A percentile compares a stretch with the other conserved stretches of the same genome.
These are phyloP conservation scores for Kryptopterus vitreolus DNA, from an alignment of 2,797 vertebrate genomes.

Conservation along the genomic window DNA sequence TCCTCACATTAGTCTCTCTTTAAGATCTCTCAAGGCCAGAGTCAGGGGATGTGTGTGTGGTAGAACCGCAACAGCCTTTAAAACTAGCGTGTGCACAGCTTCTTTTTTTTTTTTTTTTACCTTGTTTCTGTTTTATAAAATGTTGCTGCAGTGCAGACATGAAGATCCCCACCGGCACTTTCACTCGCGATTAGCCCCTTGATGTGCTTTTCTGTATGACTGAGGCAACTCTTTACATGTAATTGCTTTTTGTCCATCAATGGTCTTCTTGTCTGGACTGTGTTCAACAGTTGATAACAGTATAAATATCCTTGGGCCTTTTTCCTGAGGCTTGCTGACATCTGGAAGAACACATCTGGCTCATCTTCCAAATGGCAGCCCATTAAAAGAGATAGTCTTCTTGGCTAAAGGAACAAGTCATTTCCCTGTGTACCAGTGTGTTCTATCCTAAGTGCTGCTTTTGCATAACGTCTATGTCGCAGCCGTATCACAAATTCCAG, in stretches of 20 bases:
- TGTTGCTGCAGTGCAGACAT: not conserved
- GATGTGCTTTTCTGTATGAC: conserved; percentile 27
- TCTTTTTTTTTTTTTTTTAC: not conserved
- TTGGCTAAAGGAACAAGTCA: conserved; percentile 17
- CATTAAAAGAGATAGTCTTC: conserved; percentile 5
- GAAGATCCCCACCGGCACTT: conserved; percentile 8
- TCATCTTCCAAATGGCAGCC: conserved; percentile 22
- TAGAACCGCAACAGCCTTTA: conserved; percentile 61
- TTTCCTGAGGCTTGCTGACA: conserved; percentile 23
- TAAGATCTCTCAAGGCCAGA: conserved; percentile 63
- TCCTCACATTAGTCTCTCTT: conserved; percentile 62
- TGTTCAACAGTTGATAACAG: conserved; percentile 46
- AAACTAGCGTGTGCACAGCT: conserved; percentile 53
- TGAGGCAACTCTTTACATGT: conserved; percentile 30
- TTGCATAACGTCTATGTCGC: conserved; percentile 23
- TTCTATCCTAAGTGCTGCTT: conserved; percentile 16
- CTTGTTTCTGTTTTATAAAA: conserved; percentile 12
- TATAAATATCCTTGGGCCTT: conserved; percentile 8
- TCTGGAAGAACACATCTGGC: conserved; percentile 34
- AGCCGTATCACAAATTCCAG: conserved; percentile 28
- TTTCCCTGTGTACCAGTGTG: conserved; percentile 34
- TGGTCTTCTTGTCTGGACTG: conserved; percentile 36
- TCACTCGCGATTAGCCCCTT: not conserved
- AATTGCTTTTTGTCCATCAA: conserved; percentile 54
- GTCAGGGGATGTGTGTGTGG: conserved; percentile 60